Base-by-base conservation (phyloP, 2,888 invertebrate genomes). In the Philonicus albiceps region DNA sequence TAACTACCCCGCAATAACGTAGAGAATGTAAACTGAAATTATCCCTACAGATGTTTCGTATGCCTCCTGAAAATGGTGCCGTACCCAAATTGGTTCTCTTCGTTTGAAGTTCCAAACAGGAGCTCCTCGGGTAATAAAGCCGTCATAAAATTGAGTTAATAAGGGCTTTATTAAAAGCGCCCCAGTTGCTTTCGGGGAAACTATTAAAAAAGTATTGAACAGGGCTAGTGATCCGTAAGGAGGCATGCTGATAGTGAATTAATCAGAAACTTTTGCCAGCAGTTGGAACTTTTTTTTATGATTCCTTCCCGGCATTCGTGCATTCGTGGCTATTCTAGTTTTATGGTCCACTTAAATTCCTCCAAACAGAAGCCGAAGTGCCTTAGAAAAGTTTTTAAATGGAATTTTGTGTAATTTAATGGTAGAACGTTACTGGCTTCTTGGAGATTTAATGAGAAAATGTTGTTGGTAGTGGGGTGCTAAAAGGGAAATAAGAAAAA, bases 331-430 rank as follows among this genome's bases (percentile, higher is more conserved):
- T 49, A 80, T 49, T 53, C 31, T 53, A 49, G 53, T 43, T 80
- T 80, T 49, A 80, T 80, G 49, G 80, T 80, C 80, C 27, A 80
- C 43, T 49, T 80, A 80, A 80, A 80, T 49, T 49, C n/a, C 22
- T 31, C 13, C 22, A 80, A 49, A 27, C 30, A 80, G n/a, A 13
- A 64, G 11, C 16, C 5, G 27, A n/a, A 80, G 80, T 27, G 22
- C 49, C 80, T 80, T 80, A 80, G 30, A 53, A 80, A 80, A 80
- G 49, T 80, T 80, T 80, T 80, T 80, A 64, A 80, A 80, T 80
- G 80, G 80, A 40, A 80, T 80, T 80, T 31, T 27, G 16, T 80
- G 80, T 49, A 80, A 80, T 80, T 80, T 80, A 80, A 49, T 80
- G 80, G 37, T 43, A 22, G 19, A 78, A 78, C 27, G 78, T 37